Evolutionary conservation across 2,797 vertebrate species (phyloP), one percentile per base, ranked within the genome.

Genomic region (Crocidura indochinensis): DNA sequence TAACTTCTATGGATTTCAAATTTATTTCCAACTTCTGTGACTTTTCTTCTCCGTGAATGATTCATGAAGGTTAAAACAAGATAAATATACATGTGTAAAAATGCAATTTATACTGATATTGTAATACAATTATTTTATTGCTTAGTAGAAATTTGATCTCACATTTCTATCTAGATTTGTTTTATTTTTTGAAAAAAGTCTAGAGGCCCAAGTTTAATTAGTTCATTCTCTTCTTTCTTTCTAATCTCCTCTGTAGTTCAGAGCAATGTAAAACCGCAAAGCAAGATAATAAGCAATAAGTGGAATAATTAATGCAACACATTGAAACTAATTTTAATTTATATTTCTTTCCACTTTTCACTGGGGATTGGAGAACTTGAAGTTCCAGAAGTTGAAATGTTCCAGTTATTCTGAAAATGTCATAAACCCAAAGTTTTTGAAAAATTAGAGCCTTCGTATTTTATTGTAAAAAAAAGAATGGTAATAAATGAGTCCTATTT

Each of bases 241-340:
- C 83, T 97, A 95, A 97, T 96, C 94, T 95, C n/a, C 94, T 97
- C 94, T 95, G 87, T 87, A 97, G 87, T 97, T 97, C 95, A 97
- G 92, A 97, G 88, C 73, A 95, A 96, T 12, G 0, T 90, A 97
- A 97, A 97, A 95, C 88, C 96, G 97, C 95, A 97, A 97, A 97
- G 96, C 91, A 97, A 96, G 95, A 97, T 97, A 97, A 97, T 96
- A 97, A 97, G 92, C 94, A 97, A 96, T 96, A 97, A 96, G 92
- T 96, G 78, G 90, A 98, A 97, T 97, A 97, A 98, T 97, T 97
- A 97, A 98, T 96, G 95, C 87, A 97, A 96, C 95, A 94, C 79
- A 96, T 91, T 97, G 94, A 97, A 97, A 97, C 90, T 95, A 96
- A 96, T 96, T 98, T 98, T 97, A 97, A 96, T 97, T 98, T 98